Conservation (phyloP, 2,888 invertebrate species). For the Balanococcus diminutus region DNA sequence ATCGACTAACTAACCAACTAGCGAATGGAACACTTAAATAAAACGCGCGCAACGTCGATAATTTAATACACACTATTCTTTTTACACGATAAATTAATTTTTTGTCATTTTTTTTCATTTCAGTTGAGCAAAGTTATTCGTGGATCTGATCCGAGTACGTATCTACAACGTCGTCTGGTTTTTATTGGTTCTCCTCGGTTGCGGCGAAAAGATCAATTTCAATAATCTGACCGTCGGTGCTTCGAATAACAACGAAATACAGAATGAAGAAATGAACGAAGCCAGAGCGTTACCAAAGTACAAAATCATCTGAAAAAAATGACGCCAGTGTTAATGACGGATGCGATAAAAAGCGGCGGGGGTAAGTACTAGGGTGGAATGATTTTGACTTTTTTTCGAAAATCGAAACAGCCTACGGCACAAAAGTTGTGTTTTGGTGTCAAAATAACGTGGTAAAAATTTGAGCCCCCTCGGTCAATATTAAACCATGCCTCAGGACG, state of each 20-base stretch:
- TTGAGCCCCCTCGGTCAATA: too few species aligned
- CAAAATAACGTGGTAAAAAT: too few species aligned
- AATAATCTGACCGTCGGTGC: conserved; percentile 81
- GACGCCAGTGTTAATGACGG: not conserved
- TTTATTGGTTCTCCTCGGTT: conserved; percentile 22
- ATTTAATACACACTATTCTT: not conserved
- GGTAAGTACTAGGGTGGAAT: too few species aligned
- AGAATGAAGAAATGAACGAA: conserved; percentile 76
- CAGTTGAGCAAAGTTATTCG: not conserved
- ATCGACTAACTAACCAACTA: not conserved
- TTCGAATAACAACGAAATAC: conserved; percentile 78
- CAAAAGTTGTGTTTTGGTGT: too few species aligned
- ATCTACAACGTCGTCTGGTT: conserved; percentile 47
- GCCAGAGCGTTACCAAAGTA: conserved; percentile 80
- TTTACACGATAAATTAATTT: conserved; percentile 7
- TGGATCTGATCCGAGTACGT: not conserved
- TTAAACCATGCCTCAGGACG: too few species aligned
- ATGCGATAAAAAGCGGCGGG: not conserved
- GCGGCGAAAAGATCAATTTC: conserved; percentile 68
- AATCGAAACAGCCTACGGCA: too few species aligned
- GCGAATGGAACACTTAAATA: not conserved
- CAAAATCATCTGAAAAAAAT: conserved; percentile 66
- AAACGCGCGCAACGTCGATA: conserved; percentile 7
- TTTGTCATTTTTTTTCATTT: not conserved
- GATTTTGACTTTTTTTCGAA: too few species aligned